Percentiles rank a stretch among this genome's conserved stretches.
phyloP scores from a whole-genome alignment of 2,888 invertebrate genomes.

The Ophraella communa region DNA sequence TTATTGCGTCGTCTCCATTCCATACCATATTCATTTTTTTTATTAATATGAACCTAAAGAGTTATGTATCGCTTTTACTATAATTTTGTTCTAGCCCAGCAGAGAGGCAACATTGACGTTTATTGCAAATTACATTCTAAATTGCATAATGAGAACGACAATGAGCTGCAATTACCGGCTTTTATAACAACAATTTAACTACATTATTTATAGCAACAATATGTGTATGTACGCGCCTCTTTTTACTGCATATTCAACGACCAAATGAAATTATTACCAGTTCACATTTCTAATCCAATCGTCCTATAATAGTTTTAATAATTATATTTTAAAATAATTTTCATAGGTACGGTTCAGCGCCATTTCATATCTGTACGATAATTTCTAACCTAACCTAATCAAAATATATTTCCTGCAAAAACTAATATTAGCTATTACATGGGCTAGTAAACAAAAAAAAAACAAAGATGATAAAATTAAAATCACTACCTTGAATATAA shows the following conservation, averaged over 20 bases:
- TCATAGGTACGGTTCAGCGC: too few species aligned
- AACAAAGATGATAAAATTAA: too few species aligned
- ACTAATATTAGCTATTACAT: too few species aligned
- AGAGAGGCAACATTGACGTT: constrained; percentile 36
- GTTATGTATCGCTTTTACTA: not conserved
- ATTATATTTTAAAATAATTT: too few species aligned
- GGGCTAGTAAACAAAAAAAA: too few species aligned
- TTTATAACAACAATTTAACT: constrained; percentile 21
- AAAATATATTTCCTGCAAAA: too few species aligned
- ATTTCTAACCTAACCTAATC: too few species aligned
- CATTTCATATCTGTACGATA: too few species aligned
- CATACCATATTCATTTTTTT: not conserved
- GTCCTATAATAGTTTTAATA: not conserved
- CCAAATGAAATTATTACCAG: not conserved
- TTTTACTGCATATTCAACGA: not conserved
- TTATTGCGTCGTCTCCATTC: too few species aligned
- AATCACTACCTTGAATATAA: too few species aligned
- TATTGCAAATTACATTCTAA: constrained; percentile 35
- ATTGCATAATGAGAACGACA: constrained; percentile 45
- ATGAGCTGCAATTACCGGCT: constrained; percentile 40
- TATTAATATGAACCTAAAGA: not conserved
- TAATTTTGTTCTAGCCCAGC: not conserved
- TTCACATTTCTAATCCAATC: constrained; percentile 1
- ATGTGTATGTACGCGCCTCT: not conserved
- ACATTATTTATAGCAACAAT: constrained; percentile 16